Evolutionary conservation across 2,888 invertebrate genomes (phyloP).

Genomic region (Caenorhabditis zanzibari): DNA sequence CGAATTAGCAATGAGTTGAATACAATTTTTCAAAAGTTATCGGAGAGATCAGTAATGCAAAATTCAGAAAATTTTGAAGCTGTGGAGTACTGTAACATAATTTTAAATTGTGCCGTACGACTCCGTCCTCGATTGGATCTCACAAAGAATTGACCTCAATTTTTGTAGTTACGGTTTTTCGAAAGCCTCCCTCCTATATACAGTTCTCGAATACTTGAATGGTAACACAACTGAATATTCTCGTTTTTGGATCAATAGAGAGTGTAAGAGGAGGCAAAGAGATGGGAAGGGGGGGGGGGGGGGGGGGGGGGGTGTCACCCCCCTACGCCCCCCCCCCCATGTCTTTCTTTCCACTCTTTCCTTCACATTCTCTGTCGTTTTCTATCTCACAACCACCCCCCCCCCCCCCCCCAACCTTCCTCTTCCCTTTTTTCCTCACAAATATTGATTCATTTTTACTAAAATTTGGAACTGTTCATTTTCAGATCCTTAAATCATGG

Average conservation of each 20-base stretch:
- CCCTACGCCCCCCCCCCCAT: constrained; percentile 8
- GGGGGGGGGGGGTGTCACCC: constrained; percentile 34
- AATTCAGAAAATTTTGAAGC: too few relatives aligned
- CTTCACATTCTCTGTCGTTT: constrained; percentile 15
- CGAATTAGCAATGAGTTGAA: too few relatives aligned
- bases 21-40: not conserved
- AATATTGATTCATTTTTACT: constrained; percentile 10
- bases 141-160: too few relatives aligned
- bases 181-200: too few relatives aligned
- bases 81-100: too few relatives aligned
- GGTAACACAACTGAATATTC: constrained; percentile 4
- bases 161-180: too few relatives aligned
- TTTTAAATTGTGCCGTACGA: too few relatives aligned
- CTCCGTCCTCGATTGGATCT: too few relatives aligned
- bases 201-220: not conserved
- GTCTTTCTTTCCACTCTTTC: constrained; percentile 24
- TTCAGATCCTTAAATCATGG: not conserved
- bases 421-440: constrained; percentile 18
- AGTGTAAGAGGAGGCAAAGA: constrained; percentile 9
- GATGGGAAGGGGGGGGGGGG: constrained; percentile 8
- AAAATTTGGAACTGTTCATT: not conserved
- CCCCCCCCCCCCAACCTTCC: constrained; percentile 30
- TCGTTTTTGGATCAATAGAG: constrained; percentile 11
- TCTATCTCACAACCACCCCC: constrained; percentile 40
- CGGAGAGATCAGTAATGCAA: too few relatives aligned